Conservation (phyloP, 2,113 vertebrate genomes). For the Hydrolagus affinis region DNA sequence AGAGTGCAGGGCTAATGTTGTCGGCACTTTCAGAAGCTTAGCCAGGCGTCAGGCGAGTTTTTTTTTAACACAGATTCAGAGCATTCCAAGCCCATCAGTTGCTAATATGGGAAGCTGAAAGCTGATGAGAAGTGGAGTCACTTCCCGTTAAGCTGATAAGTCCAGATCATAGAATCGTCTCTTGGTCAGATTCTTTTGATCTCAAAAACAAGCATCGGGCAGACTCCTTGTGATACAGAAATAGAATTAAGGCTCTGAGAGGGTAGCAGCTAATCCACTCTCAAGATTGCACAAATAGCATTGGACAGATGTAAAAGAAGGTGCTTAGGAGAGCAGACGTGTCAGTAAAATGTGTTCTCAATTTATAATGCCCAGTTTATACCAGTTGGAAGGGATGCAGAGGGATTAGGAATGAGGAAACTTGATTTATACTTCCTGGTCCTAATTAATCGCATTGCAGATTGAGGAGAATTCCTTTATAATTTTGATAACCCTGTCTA, state of each 20-base stretch:
- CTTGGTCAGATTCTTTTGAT: constrained; percentile 12
- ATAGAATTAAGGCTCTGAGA: background rate
- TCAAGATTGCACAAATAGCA: background rate
- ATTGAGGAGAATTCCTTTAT: too few species aligned
- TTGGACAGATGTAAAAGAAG: background rate
- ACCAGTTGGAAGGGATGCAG: background rate
- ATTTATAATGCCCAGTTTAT: too few species aligned
- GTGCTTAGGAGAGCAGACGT: background rate
- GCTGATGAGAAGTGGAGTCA: constrained; percentile 18
- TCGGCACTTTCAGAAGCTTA: too few species aligned
- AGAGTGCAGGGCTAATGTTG: too few species aligned
- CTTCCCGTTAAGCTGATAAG: background rate
- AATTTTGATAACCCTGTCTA: too few species aligned
- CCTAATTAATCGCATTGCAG: too few species aligned
- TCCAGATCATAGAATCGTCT: background rate
- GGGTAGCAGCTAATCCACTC: background rate
- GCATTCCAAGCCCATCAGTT: background rate
- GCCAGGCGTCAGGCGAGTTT: too few species aligned
- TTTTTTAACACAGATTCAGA: background rate
- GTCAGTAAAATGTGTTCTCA: too few species aligned
- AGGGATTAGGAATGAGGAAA: background rate
- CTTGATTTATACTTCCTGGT: too few species aligned
- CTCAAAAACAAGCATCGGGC: background rate
- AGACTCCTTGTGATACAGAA: background rate
- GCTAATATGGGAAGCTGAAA: constrained; percentile 11